Evolutionary conservation across 2,888 invertebrate genomes (phyloP).

Genomic region (Schizotus pectinicornis): DNA sequence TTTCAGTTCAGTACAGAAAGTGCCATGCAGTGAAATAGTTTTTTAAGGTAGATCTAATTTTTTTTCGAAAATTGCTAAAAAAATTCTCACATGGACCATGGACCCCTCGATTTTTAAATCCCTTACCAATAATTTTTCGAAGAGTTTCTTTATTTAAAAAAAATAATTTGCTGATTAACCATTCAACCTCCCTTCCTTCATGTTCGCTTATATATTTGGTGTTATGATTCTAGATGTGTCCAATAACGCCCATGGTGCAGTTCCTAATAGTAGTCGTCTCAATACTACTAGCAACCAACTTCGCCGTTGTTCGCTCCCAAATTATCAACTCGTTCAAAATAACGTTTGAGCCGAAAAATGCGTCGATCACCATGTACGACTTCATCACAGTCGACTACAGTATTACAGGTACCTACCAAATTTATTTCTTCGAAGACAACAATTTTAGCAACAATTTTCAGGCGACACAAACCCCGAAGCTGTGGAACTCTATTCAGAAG

Average conservation of each 20-base stretch:
- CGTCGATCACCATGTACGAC: slow-evolving; percentile 48
- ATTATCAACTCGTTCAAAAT: slow-evolving; percentile 34
- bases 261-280: slow-evolving; percentile 47
- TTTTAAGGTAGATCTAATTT: too few species aligned
- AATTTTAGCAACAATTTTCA: slow-evolving; percentile 1
- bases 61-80: too few species aligned
- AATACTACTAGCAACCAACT: slow-evolving; percentile 44
- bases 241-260: slow-evolving; percentile 49
- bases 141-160: too few species aligned
- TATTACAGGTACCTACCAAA: slow-evolving; percentile 31
- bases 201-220: too few species aligned
- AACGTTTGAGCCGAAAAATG: slow-evolving; percentile 43
- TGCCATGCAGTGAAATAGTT: too few species aligned
- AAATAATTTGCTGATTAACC: too few species aligned
- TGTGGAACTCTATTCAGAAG: slow-evolving; percentile 23
- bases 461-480: background rate
- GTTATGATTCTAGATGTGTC: slow-evolving; percentile 52
- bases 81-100: too few species aligned
- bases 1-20: too few species aligned
- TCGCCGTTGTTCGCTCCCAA: slow-evolving; percentile 39
- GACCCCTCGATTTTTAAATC: too few species aligned
- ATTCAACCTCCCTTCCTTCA: too few species aligned
- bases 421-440: background rate
- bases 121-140: too few species aligned
- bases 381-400: slow-evolving; percentile 40